phyloP scores from a whole-genome alignment of 2,888 invertebrate species.

The Linhomoeus sp. region DNA sequence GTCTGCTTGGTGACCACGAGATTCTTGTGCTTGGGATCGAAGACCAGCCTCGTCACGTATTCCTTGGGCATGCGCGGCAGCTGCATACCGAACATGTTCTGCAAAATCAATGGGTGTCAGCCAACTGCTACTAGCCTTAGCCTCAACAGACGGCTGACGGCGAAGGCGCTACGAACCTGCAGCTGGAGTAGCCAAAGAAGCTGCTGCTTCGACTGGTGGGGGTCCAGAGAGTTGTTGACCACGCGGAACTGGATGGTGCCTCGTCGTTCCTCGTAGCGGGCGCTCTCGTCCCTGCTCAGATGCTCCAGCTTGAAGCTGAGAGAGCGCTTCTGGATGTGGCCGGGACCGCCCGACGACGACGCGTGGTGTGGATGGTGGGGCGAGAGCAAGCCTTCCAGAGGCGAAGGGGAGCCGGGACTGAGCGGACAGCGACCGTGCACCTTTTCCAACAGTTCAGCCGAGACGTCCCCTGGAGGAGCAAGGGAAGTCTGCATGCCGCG shows the following conservation, averaged over 20 bases:
- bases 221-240: conserved; percentile 71
- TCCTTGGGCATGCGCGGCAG: conserved; percentile 91
- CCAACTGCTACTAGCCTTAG: too few species aligned
- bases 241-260: conserved; percentile 81
- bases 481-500: too few species aligned
- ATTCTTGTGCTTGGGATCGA: conserved; percentile 45
- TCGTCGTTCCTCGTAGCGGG: conserved; percentile 56
- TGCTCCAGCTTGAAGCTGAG: conserved; percentile 4
- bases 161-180: too few species aligned
- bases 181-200: conserved; percentile 20
- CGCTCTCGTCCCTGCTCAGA: conserved; percentile 5
- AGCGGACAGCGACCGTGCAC: background rate
- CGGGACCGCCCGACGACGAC: too few species aligned
- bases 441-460: background rate
- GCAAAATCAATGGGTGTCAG: too few species aligned
- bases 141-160: too few species aligned
- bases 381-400: background rate
- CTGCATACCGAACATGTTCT: conserved; percentile 52
- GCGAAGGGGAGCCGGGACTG: background rate
- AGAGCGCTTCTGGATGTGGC: too few species aligned
- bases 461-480: background rate
- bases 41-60: conserved; percentile 52
- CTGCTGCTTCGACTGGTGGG: conserved; percentile 32
- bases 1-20: conserved; percentile 33
- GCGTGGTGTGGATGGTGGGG: too few species aligned